Base-by-base conservation (phyloP, 2,113 vertebrate genomes). In the Vulpes ferrilata region DNA sequence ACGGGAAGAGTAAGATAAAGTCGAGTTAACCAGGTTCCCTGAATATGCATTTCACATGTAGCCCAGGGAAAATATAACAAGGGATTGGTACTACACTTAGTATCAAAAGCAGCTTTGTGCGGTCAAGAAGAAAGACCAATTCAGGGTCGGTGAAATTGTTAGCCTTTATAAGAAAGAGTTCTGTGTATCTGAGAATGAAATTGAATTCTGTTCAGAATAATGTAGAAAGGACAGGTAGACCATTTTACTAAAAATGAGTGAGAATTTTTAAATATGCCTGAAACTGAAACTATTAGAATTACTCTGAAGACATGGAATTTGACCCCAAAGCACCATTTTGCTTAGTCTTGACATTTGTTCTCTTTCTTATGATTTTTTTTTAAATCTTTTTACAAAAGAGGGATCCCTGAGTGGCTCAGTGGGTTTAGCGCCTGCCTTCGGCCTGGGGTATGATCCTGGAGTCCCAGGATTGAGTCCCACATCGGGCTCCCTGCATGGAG, bases 211-310 rank as follows among this genome's bases (percentile, higher is more conserved):
- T 78, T 96, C 55, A 87, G 67, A 76, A 84, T 88, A 62, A 82
- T 55, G 10, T 78, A 76, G 71, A 89, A 92, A 35, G 84, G 10
- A 38, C 57, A 88, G 4, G 30, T 67, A 78, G 43, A 76, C 15
- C 80, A 4, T 89, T 86, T 84, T 92, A 69, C 25, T 69, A 76
- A 32, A 95, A 78, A 74, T 95, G 22, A 90, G 23, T 57, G 23
- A 78, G 51, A 38, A 64, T 76, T 78, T 78, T 78, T 51, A 65
- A 92, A 86, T n/a, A 95, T 32, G 0, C 20, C 65, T 64, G 2
- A 81, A 95, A 80, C 71, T 71, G 3, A 76, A 95, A 76, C 51
- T 59, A 5, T 74, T 82, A 86, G 79, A 96, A 64, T 88, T 20
- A 76, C 80, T 95, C 35, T 35, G 30, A 12, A 57, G 27, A 91